A percentile compares a stretch with the other conserved stretches of the same genome.
phyloP scores from a whole-genome alignment of 2,888 invertebrate genomes.

The Rhogogaster chlorosoma region DNA sequence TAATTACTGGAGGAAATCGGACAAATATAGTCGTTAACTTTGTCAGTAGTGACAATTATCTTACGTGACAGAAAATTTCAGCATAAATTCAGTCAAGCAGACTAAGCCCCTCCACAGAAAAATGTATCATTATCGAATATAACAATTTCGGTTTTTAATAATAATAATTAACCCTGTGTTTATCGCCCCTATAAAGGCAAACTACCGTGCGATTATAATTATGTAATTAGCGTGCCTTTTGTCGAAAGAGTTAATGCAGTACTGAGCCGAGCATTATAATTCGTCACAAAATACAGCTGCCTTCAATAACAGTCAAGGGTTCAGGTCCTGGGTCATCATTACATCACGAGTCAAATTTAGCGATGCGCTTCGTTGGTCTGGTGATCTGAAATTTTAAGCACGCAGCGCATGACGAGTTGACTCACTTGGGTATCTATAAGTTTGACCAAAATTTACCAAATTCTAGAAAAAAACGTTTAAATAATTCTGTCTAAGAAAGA shows the following conservation, averaged over 20 bases:
- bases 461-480: neutral
- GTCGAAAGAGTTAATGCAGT: slow-evolving; percentile 15
- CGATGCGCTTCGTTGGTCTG: slow-evolving; percentile 22
- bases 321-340: neutral
- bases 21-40: neutral
- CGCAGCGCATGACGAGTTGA: neutral
- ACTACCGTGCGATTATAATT: slow-evolving; percentile 20
- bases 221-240: slow-evolving; percentile 29
- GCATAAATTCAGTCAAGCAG: neutral
- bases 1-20: neutral
- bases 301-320: neutral
- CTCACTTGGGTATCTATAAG: neutral
- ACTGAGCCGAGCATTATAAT: slow-evolving; percentile 16
- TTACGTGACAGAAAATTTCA: neutral
- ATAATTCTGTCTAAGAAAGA: neutral
- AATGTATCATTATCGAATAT: neutral
- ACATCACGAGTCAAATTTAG: slow-evolving; percentile 22
- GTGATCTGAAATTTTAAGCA: neutral
- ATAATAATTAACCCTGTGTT: slow-evolving; percentile 13
- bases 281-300: slow-evolving; percentile 23
- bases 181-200: neutral
- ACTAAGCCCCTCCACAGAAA: neutral
- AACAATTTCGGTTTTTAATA: neutral
- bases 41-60: neutral
- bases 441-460: neutral